Evolutionary conservation across 2,113 vertebrate species (phyloP).

Genomic region (Heterochromis multidens): DNA sequence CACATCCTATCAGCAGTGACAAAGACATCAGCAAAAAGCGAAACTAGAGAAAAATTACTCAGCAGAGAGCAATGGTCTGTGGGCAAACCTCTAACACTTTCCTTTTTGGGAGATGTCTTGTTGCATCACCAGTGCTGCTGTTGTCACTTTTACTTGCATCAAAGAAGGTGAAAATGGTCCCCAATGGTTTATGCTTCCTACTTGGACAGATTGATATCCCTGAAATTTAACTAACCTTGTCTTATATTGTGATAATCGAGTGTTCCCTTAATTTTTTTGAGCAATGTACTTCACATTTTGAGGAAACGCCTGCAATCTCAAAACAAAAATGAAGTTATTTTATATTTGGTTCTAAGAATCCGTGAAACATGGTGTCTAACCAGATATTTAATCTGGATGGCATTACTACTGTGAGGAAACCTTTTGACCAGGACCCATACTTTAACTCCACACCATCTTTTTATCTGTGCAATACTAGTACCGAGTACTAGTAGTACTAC

Average conservation of each 20-base stretch:
- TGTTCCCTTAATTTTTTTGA: background rate
- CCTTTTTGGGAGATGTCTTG: background rate
- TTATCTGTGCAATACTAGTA: background rate
- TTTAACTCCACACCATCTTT: background rate
- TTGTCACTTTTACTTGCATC: background rate
- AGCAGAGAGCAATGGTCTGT: background rate
- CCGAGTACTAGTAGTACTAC: too few relatives aligned
- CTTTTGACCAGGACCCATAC: background rate
- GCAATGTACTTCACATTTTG: background rate
- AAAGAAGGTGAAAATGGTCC: background rate
- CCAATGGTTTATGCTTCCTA: background rate
- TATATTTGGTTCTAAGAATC: background rate
- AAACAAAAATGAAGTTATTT: background rate
- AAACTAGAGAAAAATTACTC: background rate
- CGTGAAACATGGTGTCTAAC: background rate
- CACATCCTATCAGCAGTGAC: background rate
- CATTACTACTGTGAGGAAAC: background rate
- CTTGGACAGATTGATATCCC: background rate
- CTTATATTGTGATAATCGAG: background rate
- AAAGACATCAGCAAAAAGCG: background rate
- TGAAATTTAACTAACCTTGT: background rate
- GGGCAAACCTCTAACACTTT: background rate
- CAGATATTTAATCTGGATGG: background rate
- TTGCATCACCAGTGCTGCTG: background rate
- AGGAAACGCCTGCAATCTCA: background rate